phyloP scores from a whole-genome alignment of 2,113 vertebrate species.

The Colaptes auratus region DNA sequence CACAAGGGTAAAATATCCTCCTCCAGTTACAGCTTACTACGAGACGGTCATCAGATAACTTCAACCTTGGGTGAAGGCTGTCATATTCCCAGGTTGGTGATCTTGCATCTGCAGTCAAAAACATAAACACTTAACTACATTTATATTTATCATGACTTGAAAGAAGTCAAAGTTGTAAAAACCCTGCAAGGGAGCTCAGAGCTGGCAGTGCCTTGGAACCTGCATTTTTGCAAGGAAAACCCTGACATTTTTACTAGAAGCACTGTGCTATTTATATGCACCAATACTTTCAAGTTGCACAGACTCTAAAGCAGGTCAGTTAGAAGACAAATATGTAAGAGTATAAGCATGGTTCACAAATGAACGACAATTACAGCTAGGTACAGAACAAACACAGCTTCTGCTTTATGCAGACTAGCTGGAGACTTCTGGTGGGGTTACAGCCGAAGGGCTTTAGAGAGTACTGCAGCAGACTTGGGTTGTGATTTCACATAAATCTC shows the following conservation, averaged over 20 bases:
- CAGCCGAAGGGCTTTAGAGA: background rate
- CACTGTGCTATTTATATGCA: background rate
- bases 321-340: background rate
- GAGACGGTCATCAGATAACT: constrained; percentile 63
- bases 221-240: background rate
- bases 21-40: constrained; percentile 60
- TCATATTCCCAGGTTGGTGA: constrained; percentile 72
- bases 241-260: background rate
- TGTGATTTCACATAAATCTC: background rate
- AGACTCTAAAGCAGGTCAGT: background rate
- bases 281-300: background rate
- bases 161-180: background rate
- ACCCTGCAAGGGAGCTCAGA: background rate
- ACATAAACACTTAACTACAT: background rate
- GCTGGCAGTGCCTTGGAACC: background rate
- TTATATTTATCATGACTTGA: background rate
- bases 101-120: constrained; percentile 71
- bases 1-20: constrained; percentile 39
- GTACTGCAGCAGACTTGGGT: background rate
- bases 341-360: background rate
- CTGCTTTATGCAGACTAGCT: background rate
- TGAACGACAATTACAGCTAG: background rate
- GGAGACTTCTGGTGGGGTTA: background rate
- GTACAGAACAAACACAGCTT: background rate
- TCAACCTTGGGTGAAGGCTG: constrained; percentile 72